Conservation (phyloP, 2,888 invertebrate genomes). For the Agonopterix alstromeriana region DNA sequence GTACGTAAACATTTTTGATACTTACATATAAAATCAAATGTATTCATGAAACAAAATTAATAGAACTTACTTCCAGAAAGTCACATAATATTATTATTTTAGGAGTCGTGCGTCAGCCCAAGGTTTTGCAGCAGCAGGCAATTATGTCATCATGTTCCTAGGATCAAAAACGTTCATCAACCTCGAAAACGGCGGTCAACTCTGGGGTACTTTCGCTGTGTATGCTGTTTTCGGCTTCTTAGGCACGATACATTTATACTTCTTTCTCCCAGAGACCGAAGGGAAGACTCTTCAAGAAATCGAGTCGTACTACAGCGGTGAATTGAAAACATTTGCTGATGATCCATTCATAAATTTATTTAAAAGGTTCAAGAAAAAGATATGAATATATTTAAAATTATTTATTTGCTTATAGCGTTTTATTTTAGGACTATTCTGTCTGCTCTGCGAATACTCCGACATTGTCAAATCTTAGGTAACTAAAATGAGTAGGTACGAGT, state of each 20-base stretch:
- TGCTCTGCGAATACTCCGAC: too few species aligned
- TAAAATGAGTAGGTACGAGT: constrained; percentile 7
- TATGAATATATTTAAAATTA: constrained; percentile 2
- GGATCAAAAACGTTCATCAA: constrained; percentile 73
- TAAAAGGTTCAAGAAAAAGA: constrained; percentile 38
- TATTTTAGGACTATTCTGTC: too few species aligned
- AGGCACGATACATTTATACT: constrained; percentile 69
- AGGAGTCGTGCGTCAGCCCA: constrained; percentile 73
- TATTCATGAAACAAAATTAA: background rate
- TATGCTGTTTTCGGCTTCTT: constrained; percentile 61
- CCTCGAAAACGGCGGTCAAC: constrained; percentile 50
- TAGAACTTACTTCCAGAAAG: background rate
- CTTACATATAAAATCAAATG: too few species aligned
- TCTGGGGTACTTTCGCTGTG: constrained; percentile 69
- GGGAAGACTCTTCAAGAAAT: constrained; percentile 69
- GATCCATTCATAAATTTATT: constrained; percentile 57
- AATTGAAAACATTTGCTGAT: constrained; percentile 52
- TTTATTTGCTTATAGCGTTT: too few species aligned
- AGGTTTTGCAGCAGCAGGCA: constrained; percentile 70
- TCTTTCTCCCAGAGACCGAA: constrained; percentile 75
- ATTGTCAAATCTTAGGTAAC: too few species aligned
- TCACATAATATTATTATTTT: constrained; percentile 13
- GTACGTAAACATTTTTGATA: constrained; percentile 23
- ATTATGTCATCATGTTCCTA: constrained; percentile 69
- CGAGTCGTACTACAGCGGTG: constrained; percentile 57